Percentiles rank a stretch among this genome's conserved stretches.
phyloP scores from a whole-genome alignment of 2,113 vertebrate species.

The Ammodytes marinus region DNA sequence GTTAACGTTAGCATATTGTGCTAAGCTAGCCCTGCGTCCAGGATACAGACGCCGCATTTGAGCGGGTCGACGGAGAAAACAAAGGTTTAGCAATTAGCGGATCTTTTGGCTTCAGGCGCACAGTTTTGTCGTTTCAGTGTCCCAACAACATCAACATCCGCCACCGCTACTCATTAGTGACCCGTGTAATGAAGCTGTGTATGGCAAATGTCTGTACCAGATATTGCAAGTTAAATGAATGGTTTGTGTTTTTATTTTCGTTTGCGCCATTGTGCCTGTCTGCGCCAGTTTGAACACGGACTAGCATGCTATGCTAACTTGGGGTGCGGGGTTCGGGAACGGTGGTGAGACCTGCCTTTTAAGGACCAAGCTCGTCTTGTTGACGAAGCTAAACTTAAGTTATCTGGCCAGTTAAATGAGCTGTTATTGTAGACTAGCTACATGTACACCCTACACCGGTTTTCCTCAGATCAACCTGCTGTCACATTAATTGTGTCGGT shows the following conservation, averaged over 20 bases:
- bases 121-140: not conserved
- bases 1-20: constrained; percentile 38
- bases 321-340: not conserved
- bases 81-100: constrained; percentile 76
- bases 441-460: not conserved
- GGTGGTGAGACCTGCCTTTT: not conserved
- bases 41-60: constrained; percentile 70
- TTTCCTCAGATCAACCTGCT: not conserved
- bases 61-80: constrained; percentile 78
- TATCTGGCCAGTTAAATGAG: not conserved
- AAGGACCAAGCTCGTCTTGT: not conserved
- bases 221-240: constrained; percentile 37
- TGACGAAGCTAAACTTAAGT: not conserved
- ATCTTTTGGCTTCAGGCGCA: constrained; percentile 52
- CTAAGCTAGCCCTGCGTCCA: constrained; percentile 62
- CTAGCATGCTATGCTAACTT: constrained; percentile 73
- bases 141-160: rapidly evolving
- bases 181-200: rapidly evolving
- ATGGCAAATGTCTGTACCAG: no score
- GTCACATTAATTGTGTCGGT: not conserved
- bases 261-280: constrained; percentile 80
- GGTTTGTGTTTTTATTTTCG: constrained; percentile 33
- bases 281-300: constrained; percentile 68
- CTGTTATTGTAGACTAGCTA: no score
- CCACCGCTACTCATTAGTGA: rapidly evolving